Percentiles rank a stretch among this genome's conserved stretches.
These are phyloP conservation scores for Rhynchotus rufescens DNA, from an alignment of 2,797 vertebrate species.

Conservation along the genomic window DNA sequence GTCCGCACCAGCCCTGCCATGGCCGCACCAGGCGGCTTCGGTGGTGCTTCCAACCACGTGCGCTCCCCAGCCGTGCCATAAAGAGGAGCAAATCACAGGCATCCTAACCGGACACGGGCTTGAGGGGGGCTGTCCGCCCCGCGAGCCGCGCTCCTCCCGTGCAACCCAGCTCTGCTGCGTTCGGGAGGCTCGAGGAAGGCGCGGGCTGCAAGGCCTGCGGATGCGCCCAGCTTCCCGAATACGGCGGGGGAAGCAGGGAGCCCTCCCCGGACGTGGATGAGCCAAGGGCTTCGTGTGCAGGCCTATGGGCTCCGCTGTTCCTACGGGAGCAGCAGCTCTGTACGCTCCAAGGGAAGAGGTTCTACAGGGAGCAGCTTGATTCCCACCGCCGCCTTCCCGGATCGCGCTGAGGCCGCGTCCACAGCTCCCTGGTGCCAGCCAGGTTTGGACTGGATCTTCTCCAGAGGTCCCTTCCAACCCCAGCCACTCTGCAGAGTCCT, in stretches of 20 bases:
- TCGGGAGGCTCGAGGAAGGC: background rate
- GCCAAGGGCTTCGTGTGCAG: no score
- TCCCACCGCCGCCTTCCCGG: background rate
- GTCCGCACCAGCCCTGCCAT: no score
- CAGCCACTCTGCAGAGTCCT: background rate
- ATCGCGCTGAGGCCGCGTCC: background rate
- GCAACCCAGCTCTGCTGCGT: background rate
- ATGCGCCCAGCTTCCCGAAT: background rate
- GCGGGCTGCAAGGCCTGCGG: background rate
- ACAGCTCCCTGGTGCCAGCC: background rate
- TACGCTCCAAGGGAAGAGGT: fast-evolving
- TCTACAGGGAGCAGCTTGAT: background rate
- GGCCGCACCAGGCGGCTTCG: background rate
- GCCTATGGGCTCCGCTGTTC: no score
- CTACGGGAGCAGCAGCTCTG: background rate
- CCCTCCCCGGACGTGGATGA: no score
- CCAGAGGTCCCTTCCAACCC: no score
- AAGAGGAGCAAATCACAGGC: background rate
- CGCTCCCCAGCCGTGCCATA: background rate
- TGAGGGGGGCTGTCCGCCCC: background rate
- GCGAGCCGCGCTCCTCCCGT: background rate
- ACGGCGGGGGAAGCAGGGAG: no score
- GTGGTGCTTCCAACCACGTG: background rate
- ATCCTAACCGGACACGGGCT: background rate
- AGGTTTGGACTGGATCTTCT: background rate